A percentile compares a stretch with the other conserved stretches of the same genome.
Conservation (phyloP, 2,797 vertebrate species). For the Furcifer pardalis region DNA sequence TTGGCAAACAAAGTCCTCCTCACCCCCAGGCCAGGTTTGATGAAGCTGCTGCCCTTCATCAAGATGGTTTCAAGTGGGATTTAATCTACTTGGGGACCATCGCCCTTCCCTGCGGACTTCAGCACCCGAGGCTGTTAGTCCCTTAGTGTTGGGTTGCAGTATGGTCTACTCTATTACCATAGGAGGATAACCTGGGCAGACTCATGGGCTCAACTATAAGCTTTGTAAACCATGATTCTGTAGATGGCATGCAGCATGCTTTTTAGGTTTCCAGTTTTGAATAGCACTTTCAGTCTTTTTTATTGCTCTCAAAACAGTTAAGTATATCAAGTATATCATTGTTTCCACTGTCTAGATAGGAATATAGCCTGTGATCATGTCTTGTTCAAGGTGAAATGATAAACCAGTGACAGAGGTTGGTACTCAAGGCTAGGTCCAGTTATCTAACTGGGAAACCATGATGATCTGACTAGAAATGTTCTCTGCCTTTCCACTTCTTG, state of each 20-base stretch:
- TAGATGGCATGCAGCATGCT: neutral
- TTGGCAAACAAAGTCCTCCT: too few relatives aligned
- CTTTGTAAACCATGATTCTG: neutral
- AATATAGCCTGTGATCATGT: neutral
- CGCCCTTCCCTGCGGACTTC: too few relatives aligned
- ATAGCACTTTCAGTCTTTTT: neutral
- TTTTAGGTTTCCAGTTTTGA: neutral
- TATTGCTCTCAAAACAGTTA: neutral
- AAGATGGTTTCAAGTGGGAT: too few relatives aligned
- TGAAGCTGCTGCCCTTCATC: too few relatives aligned
- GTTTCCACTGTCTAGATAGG: neutral
- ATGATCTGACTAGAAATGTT: neutral
- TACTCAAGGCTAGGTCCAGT: too few relatives aligned
- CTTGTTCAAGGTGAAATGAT: neutral
- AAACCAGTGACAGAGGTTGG: neutral
- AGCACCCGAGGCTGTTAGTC: too few relatives aligned
- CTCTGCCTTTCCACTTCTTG: too few relatives aligned
- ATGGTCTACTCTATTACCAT: too few relatives aligned
- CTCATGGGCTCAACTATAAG: neutral
- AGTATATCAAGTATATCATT: neutral
- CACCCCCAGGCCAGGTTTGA: too few relatives aligned
- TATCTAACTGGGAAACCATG: neutral
- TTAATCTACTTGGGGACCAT: too few relatives aligned
- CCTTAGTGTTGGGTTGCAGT: too few relatives aligned
- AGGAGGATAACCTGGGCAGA: too few relatives aligned